Evolutionary conservation across 2,888 invertebrate genomes (phyloP), one percentile per base, ranked within the genome.

Genomic region (Temnothorax unifasciatus): DNA sequence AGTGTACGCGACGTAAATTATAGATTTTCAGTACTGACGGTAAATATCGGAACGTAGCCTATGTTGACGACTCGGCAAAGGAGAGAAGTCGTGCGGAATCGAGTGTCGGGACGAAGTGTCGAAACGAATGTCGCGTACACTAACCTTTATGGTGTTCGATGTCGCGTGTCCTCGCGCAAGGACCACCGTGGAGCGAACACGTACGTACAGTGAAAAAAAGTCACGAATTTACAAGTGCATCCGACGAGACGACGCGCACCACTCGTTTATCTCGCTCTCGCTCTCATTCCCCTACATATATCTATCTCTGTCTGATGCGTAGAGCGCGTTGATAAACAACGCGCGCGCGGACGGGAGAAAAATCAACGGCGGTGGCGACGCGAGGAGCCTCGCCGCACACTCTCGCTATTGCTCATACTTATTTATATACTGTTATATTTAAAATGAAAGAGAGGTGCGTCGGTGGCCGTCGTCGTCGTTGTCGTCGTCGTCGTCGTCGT

Each of bases 361-460:
- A 91, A 90, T 86, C 44, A 69, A 88, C 87, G 77, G 52, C 69
- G 83, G 75, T 86, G 82, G 82, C 59, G 84, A 76, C 92, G 93
- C 93, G 63, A 83, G 69, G 84, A 82, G 76, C 50, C 85, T 83
- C 93, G 92, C 93, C 54, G 83, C 83, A 93, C 93, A 94, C 93
- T 94, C 94, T 92, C 92, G 95, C 94, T 95, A 93, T 94, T 95
- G 94, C 94, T 94, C 95, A 95, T 95, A 95, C 95, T 95, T 95
- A 95, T 95, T 95, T 94, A 95, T 95, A 95, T 93, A 93, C 93
- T 93, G 94, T 94, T 95, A 95, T 94, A 95, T 95, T 95, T 95
- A 94, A 95, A 95, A 94, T 94, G 94, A 94, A 93, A 93, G 93
- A 93, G 92, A 69, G 77, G 74, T 59, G 79, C 74, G 77, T 57